Percentiles rank a stretch among this genome's conserved stretches.
Evolutionary conservation across 2,113 vertebrate genomes (phyloP).

Genomic region (Enhydra lutris): DNA sequence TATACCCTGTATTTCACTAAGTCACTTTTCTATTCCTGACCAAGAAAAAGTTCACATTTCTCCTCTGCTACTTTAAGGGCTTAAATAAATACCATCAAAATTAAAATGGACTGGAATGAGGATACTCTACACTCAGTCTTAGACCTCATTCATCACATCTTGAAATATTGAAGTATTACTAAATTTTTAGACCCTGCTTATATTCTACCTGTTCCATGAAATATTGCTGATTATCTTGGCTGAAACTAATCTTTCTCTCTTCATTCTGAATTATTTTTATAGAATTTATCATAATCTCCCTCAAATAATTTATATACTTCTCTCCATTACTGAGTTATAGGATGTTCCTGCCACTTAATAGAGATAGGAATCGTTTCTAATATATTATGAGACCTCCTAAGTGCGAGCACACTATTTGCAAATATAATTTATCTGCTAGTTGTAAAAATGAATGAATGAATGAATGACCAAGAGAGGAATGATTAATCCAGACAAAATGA

Average conservation of each 20-base stretch:
- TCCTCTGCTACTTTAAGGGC: neutral
- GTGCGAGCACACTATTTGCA: neutral
- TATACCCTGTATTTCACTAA: neutral
- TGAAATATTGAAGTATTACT: slow-evolving; percentile 42
- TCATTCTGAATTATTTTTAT: slow-evolving; percentile 46
- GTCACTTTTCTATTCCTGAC: neutral
- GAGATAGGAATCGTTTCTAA: slow-evolving; percentile 5
- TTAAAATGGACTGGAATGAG: slow-evolving; percentile 10
- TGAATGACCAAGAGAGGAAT: neutral
- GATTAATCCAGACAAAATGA: slow-evolving; percentile 2
- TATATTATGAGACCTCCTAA: neutral
- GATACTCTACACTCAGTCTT: neutral
- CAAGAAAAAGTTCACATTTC: neutral
- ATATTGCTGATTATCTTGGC: slow-evolving; percentile 36
- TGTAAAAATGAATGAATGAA: slow-evolving; percentile 34
- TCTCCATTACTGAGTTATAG: slow-evolving; percentile 9
- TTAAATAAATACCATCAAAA: slow-evolving; percentile 43
- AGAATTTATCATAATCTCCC: slow-evolving; percentile 45
- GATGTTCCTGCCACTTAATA: neutral
- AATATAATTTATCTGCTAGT: slow-evolving; percentile 18
- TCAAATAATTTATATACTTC: slow-evolving; percentile 36
- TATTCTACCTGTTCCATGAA: slow-evolving; percentile 25
- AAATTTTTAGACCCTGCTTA: slow-evolving; percentile 15
- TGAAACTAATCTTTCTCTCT: slow-evolving; percentile 13
- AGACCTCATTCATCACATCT: neutral